phyloP scores from a whole-genome alignment of 1,140 invertebrate genomes.

The Diachasma alloeum region DNA sequence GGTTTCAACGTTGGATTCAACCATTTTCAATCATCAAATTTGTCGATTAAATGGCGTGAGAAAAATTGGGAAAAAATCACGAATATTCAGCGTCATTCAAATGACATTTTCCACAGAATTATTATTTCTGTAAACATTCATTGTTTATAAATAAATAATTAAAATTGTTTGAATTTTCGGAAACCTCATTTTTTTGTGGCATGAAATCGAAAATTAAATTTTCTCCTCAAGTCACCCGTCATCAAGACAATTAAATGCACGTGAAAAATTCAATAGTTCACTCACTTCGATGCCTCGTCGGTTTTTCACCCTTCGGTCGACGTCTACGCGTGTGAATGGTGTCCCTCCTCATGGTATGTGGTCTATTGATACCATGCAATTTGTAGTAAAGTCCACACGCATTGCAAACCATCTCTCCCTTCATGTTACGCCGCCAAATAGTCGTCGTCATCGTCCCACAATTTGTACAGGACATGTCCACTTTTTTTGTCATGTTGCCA shows the following conservation, averaged over 20 bases:
- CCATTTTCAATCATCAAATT: too few species aligned
- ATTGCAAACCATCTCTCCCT: conserved; percentile 94
- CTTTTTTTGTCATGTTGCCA: conserved; percentile 58
- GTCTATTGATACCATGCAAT: conserved; percentile 88
- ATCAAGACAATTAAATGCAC: too few species aligned
- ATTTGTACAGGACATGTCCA: conserved; percentile 82
- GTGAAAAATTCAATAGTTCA: not conserved
- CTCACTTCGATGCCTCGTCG: conserved; percentile 61
- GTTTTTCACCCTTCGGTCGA: conserved; percentile 77
- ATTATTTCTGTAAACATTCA: too few species aligned
- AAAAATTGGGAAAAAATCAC: too few species aligned
- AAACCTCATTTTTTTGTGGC: too few species aligned
- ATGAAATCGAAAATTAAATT: too few species aligned
- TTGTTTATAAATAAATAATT: not conserved
- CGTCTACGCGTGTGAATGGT: conserved; percentile 95
- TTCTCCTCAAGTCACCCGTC: too few species aligned
- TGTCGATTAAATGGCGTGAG: too few species aligned
- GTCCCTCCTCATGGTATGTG: conserved; percentile 94
- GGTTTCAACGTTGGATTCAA: too few species aligned
- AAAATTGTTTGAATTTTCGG: too few species aligned
- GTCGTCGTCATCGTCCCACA: conserved; percentile 90
- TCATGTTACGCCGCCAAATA: conserved; percentile 89
- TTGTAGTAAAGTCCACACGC: conserved; percentile 95
- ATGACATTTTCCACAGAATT: too few species aligned
- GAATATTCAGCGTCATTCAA: too few species aligned